These are phyloP conservation scores for Ursus arctos DNA, from an alignment of 2,113 vertebrate species.

Conservation along the genomic window DNA sequence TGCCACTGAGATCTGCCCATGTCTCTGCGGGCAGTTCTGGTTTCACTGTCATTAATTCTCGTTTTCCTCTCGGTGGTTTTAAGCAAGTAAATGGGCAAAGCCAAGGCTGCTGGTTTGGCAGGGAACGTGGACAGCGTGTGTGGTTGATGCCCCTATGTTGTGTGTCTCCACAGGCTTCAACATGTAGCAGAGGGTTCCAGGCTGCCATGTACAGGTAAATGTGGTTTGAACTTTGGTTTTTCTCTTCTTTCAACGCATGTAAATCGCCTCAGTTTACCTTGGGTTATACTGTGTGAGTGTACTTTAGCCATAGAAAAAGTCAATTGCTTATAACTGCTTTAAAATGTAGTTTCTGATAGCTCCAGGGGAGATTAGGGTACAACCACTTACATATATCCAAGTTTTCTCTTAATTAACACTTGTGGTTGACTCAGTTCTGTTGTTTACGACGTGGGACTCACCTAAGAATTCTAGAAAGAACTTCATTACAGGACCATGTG, in stretches of 20 bases:
- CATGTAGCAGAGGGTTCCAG: constrained; percentile 64
- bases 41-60: neutral
- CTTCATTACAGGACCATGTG: accelerated
- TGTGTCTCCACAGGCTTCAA: constrained; percentile 66
- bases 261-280: neutral
- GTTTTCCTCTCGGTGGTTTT: neutral
- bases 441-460: neutral
- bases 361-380: neutral
- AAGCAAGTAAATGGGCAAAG: neutral
- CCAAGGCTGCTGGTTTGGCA: too few relatives aligned
- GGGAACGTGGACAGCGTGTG: accelerated
- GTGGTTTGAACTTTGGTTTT: neutral
- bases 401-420: neutral
- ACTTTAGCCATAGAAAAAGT: neutral
- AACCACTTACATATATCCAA: accelerated
- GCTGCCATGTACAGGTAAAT: constrained; percentile 64
- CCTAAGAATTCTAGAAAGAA: neutral
- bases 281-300: neutral
- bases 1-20: accelerated
- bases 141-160: neutral
- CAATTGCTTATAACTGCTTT: neutral
- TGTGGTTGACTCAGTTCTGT: neutral
- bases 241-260: too few relatives aligned
- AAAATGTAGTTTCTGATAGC: neutral
- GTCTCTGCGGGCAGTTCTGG: too few relatives aligned